Percentiles rank a stretch among this genome's conserved stretches.
Evolutionary conservation across 2,888 invertebrate genomes (phyloP).

Genomic region (Chouioia cunea): DNA sequence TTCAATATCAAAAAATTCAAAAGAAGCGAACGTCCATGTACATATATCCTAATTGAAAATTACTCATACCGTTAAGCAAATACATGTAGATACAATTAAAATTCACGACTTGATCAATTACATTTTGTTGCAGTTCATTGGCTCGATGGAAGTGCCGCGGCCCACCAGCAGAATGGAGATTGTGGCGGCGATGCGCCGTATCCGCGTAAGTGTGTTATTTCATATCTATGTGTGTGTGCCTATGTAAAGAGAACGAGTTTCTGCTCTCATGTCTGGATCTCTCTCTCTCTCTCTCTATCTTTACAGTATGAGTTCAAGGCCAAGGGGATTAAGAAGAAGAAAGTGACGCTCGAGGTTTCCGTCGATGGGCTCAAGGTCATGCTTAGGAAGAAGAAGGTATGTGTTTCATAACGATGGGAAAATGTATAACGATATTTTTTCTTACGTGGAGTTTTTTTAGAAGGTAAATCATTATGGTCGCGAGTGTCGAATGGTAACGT

Average conservation of each 20-base stretch:
- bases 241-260: conserved; percentile 26
- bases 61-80: too few species aligned
- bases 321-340: conserved; percentile 96
- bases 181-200: conserved; percentile 98
- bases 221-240: not conserved
- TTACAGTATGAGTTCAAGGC: conserved; percentile 98
- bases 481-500: too few species aligned
- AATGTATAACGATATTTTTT: not conserved
- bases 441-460: too few species aligned
- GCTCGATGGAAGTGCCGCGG: conserved; percentile 96
- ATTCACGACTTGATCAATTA: too few species aligned
- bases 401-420: not conserved
- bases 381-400: conserved; percentile 83
- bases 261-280: conserved; percentile 5
- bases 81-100: too few species aligned
- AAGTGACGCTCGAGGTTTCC: conserved; percentile 94
- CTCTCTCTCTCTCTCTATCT: conserved; percentile 13
- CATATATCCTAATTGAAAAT: too few species aligned
- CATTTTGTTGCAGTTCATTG: conserved; percentile 89
- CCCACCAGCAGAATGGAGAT: conserved; percentile 98
- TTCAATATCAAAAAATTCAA: too few species aligned
- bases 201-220: conserved; percentile 81
- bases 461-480: too few species aligned
- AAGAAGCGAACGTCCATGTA: too few species aligned
- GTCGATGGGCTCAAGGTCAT: conserved; percentile 95